Conservation (phyloP, 2,797 vertebrate genomes). For the Clarias fuscus region DNA sequence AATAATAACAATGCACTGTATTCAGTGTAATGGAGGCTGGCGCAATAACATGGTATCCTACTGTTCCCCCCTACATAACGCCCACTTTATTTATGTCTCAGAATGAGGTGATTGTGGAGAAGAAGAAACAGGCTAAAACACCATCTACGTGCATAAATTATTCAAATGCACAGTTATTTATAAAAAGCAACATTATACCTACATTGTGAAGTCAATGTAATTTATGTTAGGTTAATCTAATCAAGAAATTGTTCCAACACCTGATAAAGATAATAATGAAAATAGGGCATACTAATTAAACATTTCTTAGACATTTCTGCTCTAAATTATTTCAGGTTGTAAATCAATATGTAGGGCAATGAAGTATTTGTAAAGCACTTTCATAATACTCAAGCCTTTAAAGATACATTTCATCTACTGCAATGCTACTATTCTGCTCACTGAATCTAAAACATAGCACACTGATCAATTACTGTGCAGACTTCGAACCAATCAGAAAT, state of each 20-base stretch:
- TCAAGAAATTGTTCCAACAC: conserved; percentile 58
- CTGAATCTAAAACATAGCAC: conserved; percentile 62
- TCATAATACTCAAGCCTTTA: conserved; percentile 33
- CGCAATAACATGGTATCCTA: conserved; percentile 90
- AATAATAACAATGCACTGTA: conserved; percentile 89
- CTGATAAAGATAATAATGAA: conserved; percentile 48
- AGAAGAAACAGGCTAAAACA: conserved; percentile 73
- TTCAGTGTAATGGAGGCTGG: conserved; percentile 87
- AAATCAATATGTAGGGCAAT: conserved; percentile 46
- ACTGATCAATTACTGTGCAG: conserved; percentile 74
- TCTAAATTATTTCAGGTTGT: conserved; percentile 49
- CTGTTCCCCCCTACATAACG: conserved; percentile 78
- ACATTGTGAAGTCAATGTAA: conserved; percentile 71
- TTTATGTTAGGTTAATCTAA: conserved; percentile 66
- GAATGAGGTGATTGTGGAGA: conserved; percentile 72
- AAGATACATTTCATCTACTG: conserved; percentile 15
- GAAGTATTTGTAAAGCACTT: conserved; percentile 29
- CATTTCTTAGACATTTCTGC: conserved; percentile 42
- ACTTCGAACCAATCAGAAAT: conserved; percentile 73
- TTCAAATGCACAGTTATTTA: conserved; percentile 73
- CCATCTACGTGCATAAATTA: conserved; percentile 74
- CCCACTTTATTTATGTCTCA: conserved; percentile 77
- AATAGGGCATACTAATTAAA: conserved; percentile 55
- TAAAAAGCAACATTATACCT: conserved; percentile 65
- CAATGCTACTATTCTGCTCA: conserved; percentile 42